Evolutionary conservation across 2,888 invertebrate species (phyloP), one percentile per base, ranked within the genome.

Genomic region (Latheticus oryzae): DNA sequence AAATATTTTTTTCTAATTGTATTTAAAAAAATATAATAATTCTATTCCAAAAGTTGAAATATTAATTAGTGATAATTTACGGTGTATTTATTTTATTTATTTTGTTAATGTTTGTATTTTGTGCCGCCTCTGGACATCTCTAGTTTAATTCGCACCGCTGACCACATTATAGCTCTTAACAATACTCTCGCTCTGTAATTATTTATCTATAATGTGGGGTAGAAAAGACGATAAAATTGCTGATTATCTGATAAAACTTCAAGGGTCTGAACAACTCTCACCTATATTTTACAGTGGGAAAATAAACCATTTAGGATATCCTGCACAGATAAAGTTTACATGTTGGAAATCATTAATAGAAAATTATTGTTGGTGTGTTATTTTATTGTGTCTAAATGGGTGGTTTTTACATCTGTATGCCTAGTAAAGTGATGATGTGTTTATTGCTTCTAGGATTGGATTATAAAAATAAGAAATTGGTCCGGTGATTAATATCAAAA

Each of bases 271-370:
- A 3, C 8, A 19, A 24, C 37, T 40, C 52, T 40, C 53, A 47
- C 48, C 43, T 54, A 50, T 48, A 54, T 48, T 55, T 55, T 40
- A 16, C 67, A 72, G 67, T 71, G 72, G 70, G 70, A 72, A 73
- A 73, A 71, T 65, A 64, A 38, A 63, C 68, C 72, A 72, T 72
- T 72, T 72, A 71, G 72, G 72, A 73, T 72, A 73, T 72, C 73
- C 72, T 72, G 73, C 63, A 57, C 63, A 68, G 72, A 71, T 72
- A 68, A 68, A 12, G 11, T n/a, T 19, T 4, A 48, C 37, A 23
- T 26, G 15, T 5, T 12, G 5, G 24, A 51, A 51, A 51, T 38
- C 40, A 40, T 52, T 42, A 40, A 32, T 40, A 5, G 7, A n/a
- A 8, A 33, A 33, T 33, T 30, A 30, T 9, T 9, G 13, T 15